Evolutionary conservation across 2,113 vertebrate species (phyloP), one percentile per base, ranked within the genome.

Genomic region (Chaenocephalus aceratus): DNA sequence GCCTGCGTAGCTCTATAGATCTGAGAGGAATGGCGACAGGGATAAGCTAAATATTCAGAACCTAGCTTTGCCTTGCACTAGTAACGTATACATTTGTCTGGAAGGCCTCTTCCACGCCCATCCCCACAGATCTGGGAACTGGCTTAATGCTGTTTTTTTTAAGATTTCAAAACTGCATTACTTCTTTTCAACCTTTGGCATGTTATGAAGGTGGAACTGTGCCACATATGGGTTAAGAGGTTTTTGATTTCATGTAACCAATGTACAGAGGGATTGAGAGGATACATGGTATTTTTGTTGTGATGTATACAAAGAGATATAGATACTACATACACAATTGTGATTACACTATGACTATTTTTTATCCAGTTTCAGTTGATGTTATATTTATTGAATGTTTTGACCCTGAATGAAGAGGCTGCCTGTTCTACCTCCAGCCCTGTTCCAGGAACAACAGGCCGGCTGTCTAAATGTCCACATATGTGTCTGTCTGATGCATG

Each of bases 401-500:
- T 82, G 62, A 91, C 74, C 84, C 80, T 85, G 78, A 89, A 77
- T 85, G 75, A 88, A 7, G 58, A 80, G 75, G 77, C 75, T 83
- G 88, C 80, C 85, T 88, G 88, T 93, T 89, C 91, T 92, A 94
- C 93, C 93, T 94, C 94, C 90, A 82, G 85, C 69, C 63, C 70
- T 82, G 84, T 84, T 89, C 80, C 84, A 86, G 75, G 68, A 84
- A 83, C 86, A 86, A 85, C 86, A 89, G 87, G 84, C 83, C 79
- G 82, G 77, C 86, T 78, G 87, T 93, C 79, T 87, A 82, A 88
- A 82, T 85, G 89, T 90, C 75, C 72, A 83, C n/a, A 72, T 78
- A 75, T 87, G n/a, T 82, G 85, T 89, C 87, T 82, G 86, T 93
- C 85, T 91, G 87, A 93, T 92, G 94, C 93, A 94, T 94, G 93